These are phyloP conservation scores for Campoletis raptor DNA, from an alignment of 2,888 invertebrate genomes.

Conservation along the genomic window DNA sequence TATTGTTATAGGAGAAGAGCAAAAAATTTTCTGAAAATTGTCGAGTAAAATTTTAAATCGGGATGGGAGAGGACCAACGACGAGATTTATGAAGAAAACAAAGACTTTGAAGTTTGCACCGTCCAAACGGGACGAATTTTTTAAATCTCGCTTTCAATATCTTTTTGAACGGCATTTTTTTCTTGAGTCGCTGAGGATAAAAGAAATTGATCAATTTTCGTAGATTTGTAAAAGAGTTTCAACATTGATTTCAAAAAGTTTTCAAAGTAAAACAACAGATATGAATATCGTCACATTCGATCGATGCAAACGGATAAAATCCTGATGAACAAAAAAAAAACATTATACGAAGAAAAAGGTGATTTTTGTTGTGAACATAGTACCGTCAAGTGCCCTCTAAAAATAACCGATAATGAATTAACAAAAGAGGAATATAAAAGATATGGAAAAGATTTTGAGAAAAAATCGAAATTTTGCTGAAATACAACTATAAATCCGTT, in stretches of 20 bases:
- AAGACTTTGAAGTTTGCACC: not conserved
- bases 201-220: not conserved
- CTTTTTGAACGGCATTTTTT: not conserved
- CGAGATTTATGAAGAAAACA: constrained; percentile 31
- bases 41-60: constrained; percentile 25
- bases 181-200: not conserved
- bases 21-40: constrained; percentile 18
- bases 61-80: not conserved
- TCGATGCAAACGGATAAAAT: not conserved
- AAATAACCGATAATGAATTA: constrained; percentile 66
- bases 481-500: not conserved
- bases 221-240: no score
- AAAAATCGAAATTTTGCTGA: constrained; percentile 37
- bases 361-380: constrained; percentile 48
- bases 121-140: not conserved
- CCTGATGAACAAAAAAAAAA: not conserved
- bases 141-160: not conserved
- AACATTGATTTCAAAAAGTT: no score
- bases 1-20: constrained; percentile 42
- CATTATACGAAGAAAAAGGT: not conserved
- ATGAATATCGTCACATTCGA: not conserved
- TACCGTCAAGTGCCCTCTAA: constrained; percentile 67
- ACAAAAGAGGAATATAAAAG: constrained; percentile 52
- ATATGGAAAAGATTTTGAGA: constrained; percentile 54
- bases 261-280: not conserved